Conservation (phyloP, 2,797 vertebrate genomes). For the Florisuga fusca region DNA sequence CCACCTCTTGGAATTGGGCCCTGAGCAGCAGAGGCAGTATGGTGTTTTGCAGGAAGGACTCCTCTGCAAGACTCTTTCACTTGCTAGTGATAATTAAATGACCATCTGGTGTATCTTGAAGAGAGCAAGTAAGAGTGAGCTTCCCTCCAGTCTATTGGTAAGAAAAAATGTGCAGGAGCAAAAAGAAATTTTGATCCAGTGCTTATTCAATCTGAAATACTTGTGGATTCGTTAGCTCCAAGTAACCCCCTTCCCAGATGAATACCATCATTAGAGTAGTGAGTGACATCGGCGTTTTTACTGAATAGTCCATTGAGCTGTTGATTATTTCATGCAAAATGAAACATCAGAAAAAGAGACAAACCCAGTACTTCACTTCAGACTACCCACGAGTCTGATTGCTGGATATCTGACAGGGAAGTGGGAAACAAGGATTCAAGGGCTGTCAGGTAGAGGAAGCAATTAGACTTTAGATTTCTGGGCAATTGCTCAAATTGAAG, state of each 20-base stretch:
- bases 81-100: neutral
- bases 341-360: neutral
- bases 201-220: neutral
- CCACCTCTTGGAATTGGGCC: neutral
- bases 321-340: neutral
- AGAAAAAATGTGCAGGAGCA: neutral
- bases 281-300: neutral
- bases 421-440: neutral
- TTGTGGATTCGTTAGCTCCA: neutral
- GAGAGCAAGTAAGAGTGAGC: neutral
- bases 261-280: neutral
- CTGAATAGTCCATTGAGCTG: neutral
- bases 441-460: neutral
- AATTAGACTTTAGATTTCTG: neutral
- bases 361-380: neutral
- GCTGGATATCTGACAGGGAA: neutral
- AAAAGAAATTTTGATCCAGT: neutral
- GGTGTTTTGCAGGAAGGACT: neutral
- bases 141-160: neutral
- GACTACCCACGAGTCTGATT: neutral
- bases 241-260: neutral
- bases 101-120: neutral
- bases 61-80: neutral
- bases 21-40: neutral
- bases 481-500: neutral